A percentile compares a stretch with the other conserved stretches of the same genome.
Evolutionary conservation across 2,888 invertebrate genomes (phyloP).

Genomic region (Polydrusus cervinus): DNA sequence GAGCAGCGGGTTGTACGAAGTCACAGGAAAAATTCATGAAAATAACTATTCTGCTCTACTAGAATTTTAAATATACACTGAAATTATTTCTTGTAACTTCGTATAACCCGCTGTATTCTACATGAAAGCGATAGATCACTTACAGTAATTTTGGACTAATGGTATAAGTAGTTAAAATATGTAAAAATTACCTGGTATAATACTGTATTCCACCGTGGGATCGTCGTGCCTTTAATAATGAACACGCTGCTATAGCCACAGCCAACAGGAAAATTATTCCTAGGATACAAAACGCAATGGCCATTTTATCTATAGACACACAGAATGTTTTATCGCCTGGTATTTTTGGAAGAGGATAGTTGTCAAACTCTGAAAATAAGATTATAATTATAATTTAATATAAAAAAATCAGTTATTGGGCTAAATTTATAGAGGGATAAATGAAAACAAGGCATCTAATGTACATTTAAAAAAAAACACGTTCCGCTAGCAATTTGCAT

Average conservation of each 20-base stretch:
- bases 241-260: conserved; percentile 80
- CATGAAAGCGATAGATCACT: too few relatives aligned
- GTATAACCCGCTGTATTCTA: too few relatives aligned
- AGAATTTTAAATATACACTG: too few relatives aligned
- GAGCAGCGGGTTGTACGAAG: too few relatives aligned
- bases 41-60: too few relatives aligned
- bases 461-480: too few relatives aligned
- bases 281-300: conserved; percentile 82
- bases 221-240: conserved; percentile 77
- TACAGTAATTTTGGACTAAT: background rate
- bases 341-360: conserved; percentile 64
- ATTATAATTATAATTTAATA: background rate
- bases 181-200: conserved; percentile 69
- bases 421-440: too few relatives aligned
- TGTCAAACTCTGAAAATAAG: conserved; percentile 60
- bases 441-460: too few relatives aligned
- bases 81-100: too few relatives aligned
- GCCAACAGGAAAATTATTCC: conserved; percentile 83
- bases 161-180: background rate
- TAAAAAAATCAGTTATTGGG: background rate
- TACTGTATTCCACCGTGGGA: conserved; percentile 73
- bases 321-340: conserved; percentile 80
- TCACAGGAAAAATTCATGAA: too few relatives aligned
- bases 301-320: conserved; percentile 84
- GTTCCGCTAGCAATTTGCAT: too few relatives aligned